phyloP scores from a whole-genome alignment of 2,888 invertebrate genomes.

The Drosophila kambysellisi region DNA sequence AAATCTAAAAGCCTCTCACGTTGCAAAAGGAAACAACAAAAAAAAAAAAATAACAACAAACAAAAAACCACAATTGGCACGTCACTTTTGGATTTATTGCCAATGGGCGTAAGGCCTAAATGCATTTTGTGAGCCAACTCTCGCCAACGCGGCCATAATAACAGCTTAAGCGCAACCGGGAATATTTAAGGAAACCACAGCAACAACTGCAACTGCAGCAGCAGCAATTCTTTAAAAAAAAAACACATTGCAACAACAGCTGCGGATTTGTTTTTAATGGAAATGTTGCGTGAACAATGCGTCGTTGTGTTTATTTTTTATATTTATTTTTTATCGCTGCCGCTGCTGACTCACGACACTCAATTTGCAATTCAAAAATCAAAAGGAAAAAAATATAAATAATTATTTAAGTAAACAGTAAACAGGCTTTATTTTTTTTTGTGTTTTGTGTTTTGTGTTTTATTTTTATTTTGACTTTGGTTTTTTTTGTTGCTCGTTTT shows the following conservation, averaged over 20 bases:
- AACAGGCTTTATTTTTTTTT: conserved; percentile 25
- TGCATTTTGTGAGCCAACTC: conserved; percentile 14
- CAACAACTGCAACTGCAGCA: neutral
- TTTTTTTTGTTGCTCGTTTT: conserved; percentile 19
- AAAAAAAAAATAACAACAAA: neutral
- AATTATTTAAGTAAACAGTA: conserved; percentile 64
- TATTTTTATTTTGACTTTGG: conserved; percentile 4
- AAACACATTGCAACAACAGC: neutral
- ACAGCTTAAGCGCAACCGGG: neutral
- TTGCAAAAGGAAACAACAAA: neutral
- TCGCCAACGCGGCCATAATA: conserved; percentile 9
- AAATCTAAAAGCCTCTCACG: neutral
- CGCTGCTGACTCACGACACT: conserved; percentile 42
- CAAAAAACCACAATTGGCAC: conserved; percentile 15
- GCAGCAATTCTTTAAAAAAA: neutral
- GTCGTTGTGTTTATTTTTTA: neutral
- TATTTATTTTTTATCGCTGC: neutral
- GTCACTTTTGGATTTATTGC: conserved; percentile 22
- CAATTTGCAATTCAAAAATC: conserved; percentile 21
- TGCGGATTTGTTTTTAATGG: neutral
- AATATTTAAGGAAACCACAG: neutral
- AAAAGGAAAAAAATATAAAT: conserved; percentile 20
- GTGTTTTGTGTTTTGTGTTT: neutral
- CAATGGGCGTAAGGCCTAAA: conserved; percentile 34
- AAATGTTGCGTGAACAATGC: conserved; percentile 7